phyloP scores from a whole-genome alignment of 2,888 invertebrate species.

The Zootermopsis nevadensis region DNA sequence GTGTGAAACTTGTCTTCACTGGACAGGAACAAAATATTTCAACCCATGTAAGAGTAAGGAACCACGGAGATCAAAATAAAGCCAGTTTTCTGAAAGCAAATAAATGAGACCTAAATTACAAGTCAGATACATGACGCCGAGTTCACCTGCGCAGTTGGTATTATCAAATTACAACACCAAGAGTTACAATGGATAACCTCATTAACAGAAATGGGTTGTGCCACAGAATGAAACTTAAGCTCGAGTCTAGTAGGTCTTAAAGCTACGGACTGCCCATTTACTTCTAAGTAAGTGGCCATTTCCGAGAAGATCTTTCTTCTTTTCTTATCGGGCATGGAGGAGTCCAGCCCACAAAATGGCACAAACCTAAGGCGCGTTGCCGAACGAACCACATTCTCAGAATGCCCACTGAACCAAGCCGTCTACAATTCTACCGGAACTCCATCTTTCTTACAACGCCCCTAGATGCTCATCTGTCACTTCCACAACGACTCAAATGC shows the following conservation, averaged over 20 bases:
- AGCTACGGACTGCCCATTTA: background rate
- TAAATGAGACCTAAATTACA: no score
- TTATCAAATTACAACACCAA: no score
- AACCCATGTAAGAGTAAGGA: no score
- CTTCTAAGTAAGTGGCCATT: constrained; percentile 22
- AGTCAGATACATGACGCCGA: no score
- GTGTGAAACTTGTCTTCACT: no score
- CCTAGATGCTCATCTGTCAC: constrained; percentile 28
- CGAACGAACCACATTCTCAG: background rate
- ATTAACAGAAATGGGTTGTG: no score
- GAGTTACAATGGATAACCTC: no score
- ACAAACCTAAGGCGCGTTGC: background rate
- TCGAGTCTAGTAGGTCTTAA: background rate
- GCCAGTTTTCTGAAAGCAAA: no score
- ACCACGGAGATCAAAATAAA: no score
- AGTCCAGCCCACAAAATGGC: background rate
- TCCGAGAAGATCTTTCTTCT: background rate
- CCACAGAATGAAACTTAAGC: no score
- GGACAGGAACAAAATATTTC: no score
- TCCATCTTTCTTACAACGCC: constrained; percentile 19
- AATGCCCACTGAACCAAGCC: background rate
- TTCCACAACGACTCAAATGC: constrained; percentile 23
- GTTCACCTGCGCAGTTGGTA: no score
- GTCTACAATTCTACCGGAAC: constrained; percentile 14
- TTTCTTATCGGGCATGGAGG: background rate